These are phyloP conservation scores for Hyposoter dolosus DNA, from an alignment of 2,888 invertebrate species.

Conservation along the genomic window DNA sequence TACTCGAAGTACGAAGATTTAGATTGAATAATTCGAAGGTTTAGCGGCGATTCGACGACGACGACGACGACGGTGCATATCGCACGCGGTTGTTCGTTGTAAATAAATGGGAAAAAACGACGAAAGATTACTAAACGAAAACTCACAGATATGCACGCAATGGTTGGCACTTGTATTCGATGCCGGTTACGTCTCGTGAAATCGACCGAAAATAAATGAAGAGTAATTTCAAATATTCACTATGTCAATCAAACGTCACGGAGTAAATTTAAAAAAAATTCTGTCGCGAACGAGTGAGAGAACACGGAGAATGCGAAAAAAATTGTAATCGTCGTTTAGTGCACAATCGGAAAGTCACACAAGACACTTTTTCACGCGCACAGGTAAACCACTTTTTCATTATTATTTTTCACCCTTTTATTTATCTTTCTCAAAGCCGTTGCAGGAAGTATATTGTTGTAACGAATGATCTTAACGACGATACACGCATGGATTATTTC, in stretches of 20 bases:
- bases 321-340: conserved; percentile 34
- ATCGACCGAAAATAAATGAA: neutral
- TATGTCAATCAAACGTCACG: conserved; percentile 27
- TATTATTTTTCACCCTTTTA: conserved; percentile 3
- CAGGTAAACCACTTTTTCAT: conserved; percentile 27
- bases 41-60: conserved; percentile 6
- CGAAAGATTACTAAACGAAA: neutral
- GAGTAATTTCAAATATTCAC: conserved; percentile 21
- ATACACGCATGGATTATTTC: conserved; percentile 15
- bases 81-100: conserved; percentile 54
- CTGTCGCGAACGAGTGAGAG: conserved; percentile 1
- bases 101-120: neutral
- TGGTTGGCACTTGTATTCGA: conserved; percentile 11
- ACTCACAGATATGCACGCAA: neutral
- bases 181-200: conserved; percentile 11
- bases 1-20: conserved; percentile 14
- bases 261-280: neutral
- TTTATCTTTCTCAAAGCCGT: conserved; percentile 8
- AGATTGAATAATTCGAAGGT: neutral
- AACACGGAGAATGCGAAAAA: neutral
- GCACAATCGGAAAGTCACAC: conserved; percentile 57
- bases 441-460: conserved; percentile 36
- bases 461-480: conserved; percentile 21
- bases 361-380: conserved; percentile 20
- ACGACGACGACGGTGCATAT: conserved; percentile 53